phyloP scores from a whole-genome alignment of 1,140 invertebrate genomes.

The Dufourea novaeangliae region DNA sequence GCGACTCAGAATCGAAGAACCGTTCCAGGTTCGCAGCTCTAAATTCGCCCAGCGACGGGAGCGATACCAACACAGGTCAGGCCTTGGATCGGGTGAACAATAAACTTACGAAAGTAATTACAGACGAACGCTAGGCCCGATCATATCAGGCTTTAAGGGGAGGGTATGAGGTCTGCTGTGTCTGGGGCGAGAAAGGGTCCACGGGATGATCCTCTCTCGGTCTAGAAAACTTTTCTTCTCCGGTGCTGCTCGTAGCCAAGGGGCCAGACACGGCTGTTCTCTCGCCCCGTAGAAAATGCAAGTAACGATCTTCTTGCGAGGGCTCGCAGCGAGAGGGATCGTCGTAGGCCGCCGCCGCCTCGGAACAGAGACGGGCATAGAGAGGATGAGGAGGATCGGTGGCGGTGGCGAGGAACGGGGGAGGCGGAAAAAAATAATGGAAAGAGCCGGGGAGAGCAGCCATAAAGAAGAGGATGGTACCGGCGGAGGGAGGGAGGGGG shows the following conservation, averaged over 20 bases:
- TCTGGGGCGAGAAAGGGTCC: not conserved
- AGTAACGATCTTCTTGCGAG: constrained; percentile 42
- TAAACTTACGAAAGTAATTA: constrained; percentile 47
- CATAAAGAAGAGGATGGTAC: constrained; percentile 38
- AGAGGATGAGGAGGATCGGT: not conserved
- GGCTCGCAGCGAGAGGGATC: constrained; percentile 1
- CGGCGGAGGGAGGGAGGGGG: constrained; percentile 22
- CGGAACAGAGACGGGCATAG: not conserved
- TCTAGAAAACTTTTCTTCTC: constrained; percentile 29
- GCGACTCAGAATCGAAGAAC: not conserved
- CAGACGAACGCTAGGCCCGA: constrained; percentile 27
- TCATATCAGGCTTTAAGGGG: constrained; percentile 17
- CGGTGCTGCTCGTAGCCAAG: constrained; percentile 25
- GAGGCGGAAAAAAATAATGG: constrained; percentile 43
- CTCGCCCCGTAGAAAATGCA: constrained; percentile 41
- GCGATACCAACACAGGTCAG: not conserved
- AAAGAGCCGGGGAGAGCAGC: constrained; percentile 37
- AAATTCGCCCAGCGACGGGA: not conserved
- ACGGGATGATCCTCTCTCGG: not conserved
- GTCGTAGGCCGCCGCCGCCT: no score
- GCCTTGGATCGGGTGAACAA: not conserved
- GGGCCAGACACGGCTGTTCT: constrained; percentile 15
- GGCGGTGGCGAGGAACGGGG: not conserved
- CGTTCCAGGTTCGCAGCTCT: not conserved
- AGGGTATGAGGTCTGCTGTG: not conserved